Evolutionary conservation across 2,888 invertebrate species (phyloP), one percentile per base, ranked within the genome.

Genomic region (Ceramica pisi): DNA sequence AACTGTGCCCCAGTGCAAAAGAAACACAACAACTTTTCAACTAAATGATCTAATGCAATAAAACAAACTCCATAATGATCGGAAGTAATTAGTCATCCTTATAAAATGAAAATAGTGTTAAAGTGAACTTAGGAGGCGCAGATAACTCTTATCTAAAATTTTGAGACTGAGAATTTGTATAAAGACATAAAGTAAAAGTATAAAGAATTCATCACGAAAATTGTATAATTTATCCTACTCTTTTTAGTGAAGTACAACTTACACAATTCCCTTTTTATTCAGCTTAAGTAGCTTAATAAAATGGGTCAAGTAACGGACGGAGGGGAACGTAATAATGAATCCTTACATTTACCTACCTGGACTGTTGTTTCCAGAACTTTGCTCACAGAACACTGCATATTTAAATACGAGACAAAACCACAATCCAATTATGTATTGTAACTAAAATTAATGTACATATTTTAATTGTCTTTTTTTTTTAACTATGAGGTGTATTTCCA

Each of bases 381-480:
- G 23, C n/a, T 23, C 12, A 59, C 46, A 8, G 26, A 48, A 31
- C 23, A 66, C 35, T 79, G 59, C 55, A 80, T 64, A 64, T 60
- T 74, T 64, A 51, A 60, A 67, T 46, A 21, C 10, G 16, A 70
- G 62, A 59, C 21, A 38, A 65, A 67, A 75, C 76, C 76, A 26
- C 61, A 67, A 62, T 31, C 19, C 44, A 51, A 57, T 75, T 67
- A 38, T 7, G 46, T 16, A 44, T 51, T 51, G 31, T 67, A 31
- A 51, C 62, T 61, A 51, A 51, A 50, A 57, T 61, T 0, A 23
- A 41, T 38, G 3, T 19, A 31, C 31, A 31, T 31, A 35, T 50
- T 75, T 61, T 23, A 9, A 46, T 26, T 35, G 8, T 23, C 3
- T 8, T 41, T 6, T 16, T 35, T 19, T 53, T 26, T 41, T 51